Evolutionary conservation across 2,797 vertebrate species (phyloP).

Genomic region (Tolypeutes matacus): DNA sequence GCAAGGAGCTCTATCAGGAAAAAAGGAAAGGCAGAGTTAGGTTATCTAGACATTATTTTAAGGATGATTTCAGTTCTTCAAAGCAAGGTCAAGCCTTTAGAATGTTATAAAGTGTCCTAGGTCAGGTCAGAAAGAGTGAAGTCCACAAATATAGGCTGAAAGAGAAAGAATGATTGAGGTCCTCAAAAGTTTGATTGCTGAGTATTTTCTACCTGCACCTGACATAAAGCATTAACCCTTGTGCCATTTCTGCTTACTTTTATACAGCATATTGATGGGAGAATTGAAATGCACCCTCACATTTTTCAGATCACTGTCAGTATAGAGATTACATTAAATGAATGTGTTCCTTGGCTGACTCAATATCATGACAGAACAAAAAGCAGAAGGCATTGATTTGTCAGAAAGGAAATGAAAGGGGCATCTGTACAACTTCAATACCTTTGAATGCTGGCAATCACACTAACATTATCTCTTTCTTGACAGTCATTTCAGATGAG

Average conservation of each 20-base stretch:
- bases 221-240: neutral
- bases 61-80: neutral
- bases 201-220: neutral
- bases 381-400: slow-evolving; percentile 65
- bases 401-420: slow-evolving; percentile 54
- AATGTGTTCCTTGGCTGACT: slow-evolving; percentile 48
- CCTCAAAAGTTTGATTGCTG: neutral
- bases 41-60: neutral
- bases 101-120: neutral
- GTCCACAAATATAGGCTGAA: neutral
- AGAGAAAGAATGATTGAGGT: neutral
- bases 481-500: slow-evolving; percentile 28
- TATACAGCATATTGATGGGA: neutral
- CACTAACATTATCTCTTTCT: slow-evolving; percentile 24
- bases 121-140: neutral
- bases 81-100: neutral
- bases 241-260: neutral
- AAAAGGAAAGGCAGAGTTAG: neutral
- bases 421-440: slow-evolving; percentile 39
- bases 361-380: slow-evolving; percentile 31
- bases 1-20: neutral
- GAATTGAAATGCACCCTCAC: neutral
- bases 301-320: slow-evolving; percentile 46
- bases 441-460: slow-evolving; percentile 45
- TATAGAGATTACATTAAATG: slow-evolving; percentile 44